These are phyloP conservation scores for Indicator indicator DNA, from an alignment of 2,113 vertebrate species.

Conservation along the genomic window DNA sequence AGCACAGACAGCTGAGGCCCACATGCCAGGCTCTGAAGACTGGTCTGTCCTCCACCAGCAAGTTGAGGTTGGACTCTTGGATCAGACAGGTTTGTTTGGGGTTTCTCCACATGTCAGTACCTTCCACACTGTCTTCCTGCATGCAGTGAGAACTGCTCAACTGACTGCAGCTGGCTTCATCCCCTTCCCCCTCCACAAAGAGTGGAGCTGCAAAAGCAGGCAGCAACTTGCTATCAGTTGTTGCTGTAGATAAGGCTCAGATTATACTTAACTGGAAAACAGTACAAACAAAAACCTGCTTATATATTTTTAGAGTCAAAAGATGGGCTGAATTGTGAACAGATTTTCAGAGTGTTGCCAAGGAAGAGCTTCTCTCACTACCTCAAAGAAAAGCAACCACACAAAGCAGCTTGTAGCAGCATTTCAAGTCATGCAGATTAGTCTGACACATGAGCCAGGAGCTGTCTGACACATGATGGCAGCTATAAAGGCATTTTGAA, in stretches of 20 bases:
- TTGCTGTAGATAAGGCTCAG: not conserved
- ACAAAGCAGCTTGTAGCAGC: not conserved
- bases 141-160: not conserved
- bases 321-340: not conserved
- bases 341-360: not conserved
- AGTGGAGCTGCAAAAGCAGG: rapidly evolving
- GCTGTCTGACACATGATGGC: not conserved
- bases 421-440: not conserved
- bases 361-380: not conserved
- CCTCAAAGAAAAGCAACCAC: not conserved
- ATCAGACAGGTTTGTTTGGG: not conserved
- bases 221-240: not conserved
- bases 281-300: not conserved
- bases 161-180: not conserved
- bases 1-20: not conserved
- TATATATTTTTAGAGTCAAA: not conserved
- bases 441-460: not conserved
- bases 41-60: not conserved
- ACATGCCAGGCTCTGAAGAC: not conserved
- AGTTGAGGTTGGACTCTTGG: not conserved
- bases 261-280: not conserved
- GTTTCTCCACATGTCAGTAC: not conserved
- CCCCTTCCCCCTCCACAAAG: not conserved
- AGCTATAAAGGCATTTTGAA: not conserved
- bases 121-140: not conserved